Base-by-base conservation (phyloP, 2,888 invertebrate genomes). In the Pseudoips prasinana region DNA sequence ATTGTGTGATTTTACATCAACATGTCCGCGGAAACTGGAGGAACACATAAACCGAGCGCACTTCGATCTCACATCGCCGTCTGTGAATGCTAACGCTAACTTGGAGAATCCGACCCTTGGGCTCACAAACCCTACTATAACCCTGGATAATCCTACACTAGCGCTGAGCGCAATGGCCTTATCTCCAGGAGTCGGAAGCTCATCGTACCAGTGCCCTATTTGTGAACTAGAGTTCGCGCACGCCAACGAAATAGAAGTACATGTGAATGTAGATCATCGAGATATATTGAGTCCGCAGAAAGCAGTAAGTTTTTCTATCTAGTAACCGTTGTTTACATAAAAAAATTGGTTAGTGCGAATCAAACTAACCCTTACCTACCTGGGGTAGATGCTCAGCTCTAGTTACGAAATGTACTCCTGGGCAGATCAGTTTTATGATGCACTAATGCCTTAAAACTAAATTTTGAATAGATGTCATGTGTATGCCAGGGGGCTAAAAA, bases 21-120 rank as follows among this genome's bases (percentile, higher is more conserved):
- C 92, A 70, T 94, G 93, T 78, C 93, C 94, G 1, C 85, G 90
- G 42, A 92, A 92, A 61, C 82, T 95, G 46, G 94, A 95, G 67
- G 95, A 95, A 73, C 96, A 96, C 74, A 94, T 95, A 67, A 95
- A 96, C 74, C 90, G 95, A 29, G 93, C 94, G 46, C 95, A 95
- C 75, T 95, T 96, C 80, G 95, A 95, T 75, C 85, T 94, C 23
- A 94, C 94, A 4, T 94, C 94, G 25, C 95, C 95, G 7, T 93
- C 93, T 40, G 77, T 93, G 28, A 66, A 85, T 52, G 80, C 76
- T 8, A 86, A 86, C 52, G 69, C 70, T 32, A 83, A 83, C 52
- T 57, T 68, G 1, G 70, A 72, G 1, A 83, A 79, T 39, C 66
- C 72, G 22, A 89, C 80, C 1, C 25, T 75, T 34, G 73, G 73